A percentile compares a stretch with the other conserved stretches of the same genome.
Evolutionary conservation across 2,888 invertebrate genomes (phyloP).

Genomic region (Petrolisthes cinctipes): DNA sequence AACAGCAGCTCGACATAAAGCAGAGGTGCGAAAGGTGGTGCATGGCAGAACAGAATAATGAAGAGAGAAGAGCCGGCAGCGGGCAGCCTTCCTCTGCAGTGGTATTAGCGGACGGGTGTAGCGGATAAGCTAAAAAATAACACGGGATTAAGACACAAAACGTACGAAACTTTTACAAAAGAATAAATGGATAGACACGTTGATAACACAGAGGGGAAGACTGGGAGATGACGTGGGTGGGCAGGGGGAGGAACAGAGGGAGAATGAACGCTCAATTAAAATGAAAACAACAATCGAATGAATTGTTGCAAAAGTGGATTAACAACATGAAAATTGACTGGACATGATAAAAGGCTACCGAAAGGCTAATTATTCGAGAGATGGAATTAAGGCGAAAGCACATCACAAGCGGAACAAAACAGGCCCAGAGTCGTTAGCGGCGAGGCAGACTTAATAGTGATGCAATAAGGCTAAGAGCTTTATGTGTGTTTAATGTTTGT

Average conservation of each 20-base stretch:
- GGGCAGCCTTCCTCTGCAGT: neutral
- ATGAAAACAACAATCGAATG: conserved; percentile 2
- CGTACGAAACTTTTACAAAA: conserved; percentile 19
- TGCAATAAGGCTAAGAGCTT: conserved; percentile 15
- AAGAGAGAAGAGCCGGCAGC: conserved; percentile 13
- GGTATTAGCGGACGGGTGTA: neutral
- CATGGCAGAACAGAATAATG: conserved; percentile 17
- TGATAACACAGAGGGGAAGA: conserved; percentile 22
- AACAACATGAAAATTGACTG: conserved; percentile 12
- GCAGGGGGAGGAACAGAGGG: neutral
- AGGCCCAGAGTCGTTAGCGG: neutral
- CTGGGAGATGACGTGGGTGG: neutral
- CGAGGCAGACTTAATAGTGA: neutral
- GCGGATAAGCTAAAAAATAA: conserved; percentile 25
- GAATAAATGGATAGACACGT: conserved; percentile 41
- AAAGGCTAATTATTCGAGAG: conserved; percentile 9
- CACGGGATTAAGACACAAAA: conserved; percentile 33
- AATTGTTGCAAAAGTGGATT: conserved; percentile 2
- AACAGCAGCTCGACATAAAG: neutral
- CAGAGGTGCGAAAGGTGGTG: neutral
- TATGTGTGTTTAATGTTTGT: conserved; percentile 8
- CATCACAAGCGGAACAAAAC: neutral
- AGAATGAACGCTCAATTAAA: neutral
- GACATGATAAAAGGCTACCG: conserved; percentile 13
- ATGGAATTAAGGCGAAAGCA: conserved; percentile 16